A percentile compares a stretch with the other conserved stretches of the same genome.
Conservation (phyloP, 2,888 invertebrate species). For the Spilarctia lutea region DNA sequence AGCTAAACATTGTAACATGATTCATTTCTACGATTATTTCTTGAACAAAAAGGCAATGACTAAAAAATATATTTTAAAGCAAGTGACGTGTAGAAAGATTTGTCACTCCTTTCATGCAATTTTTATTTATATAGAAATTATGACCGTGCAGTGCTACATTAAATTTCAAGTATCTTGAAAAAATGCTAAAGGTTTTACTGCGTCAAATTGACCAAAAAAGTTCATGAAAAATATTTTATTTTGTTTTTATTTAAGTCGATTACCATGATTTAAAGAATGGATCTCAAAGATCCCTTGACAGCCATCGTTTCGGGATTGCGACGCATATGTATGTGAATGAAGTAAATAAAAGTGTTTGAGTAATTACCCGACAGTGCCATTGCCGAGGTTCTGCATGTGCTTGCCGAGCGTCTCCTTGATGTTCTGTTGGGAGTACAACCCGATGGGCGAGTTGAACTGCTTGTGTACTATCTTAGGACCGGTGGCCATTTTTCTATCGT, state of each 20-base stretch:
- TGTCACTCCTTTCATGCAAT: neutral
- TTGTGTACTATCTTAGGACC: slow-evolving; percentile 92
- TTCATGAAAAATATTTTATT: too few species aligned
- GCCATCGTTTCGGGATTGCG: too few species aligned
- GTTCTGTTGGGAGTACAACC: slow-evolving; percentile 93
- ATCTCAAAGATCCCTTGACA: neutral
- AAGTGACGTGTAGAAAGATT: neutral
- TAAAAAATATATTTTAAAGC: neutral
- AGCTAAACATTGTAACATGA: neutral
- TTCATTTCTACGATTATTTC: neutral
- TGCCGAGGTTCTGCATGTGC: slow-evolving; percentile 91
- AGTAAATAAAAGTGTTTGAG: neutral
- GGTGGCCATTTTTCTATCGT: slow-evolving; percentile 89
- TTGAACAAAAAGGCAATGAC: neutral
- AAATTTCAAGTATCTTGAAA: too few species aligned
- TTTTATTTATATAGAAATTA: neutral
- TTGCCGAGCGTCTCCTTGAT: slow-evolving; percentile 93
- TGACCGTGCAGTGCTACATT: neutral
- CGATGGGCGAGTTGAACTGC: slow-evolving; percentile 96
- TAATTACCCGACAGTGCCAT: slow-evolving; percentile 93
- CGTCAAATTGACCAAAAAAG: too few species aligned
- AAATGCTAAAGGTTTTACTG: too few species aligned
- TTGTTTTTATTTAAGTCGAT: neutral
- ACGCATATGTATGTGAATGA: neutral
- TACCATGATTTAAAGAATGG: neutral